Percentiles rank a stretch among this genome's conserved stretches.
Conservation (phyloP, 53 echinoderm and acorn worm genomes). For the Patiria pectinifera region DNA sequence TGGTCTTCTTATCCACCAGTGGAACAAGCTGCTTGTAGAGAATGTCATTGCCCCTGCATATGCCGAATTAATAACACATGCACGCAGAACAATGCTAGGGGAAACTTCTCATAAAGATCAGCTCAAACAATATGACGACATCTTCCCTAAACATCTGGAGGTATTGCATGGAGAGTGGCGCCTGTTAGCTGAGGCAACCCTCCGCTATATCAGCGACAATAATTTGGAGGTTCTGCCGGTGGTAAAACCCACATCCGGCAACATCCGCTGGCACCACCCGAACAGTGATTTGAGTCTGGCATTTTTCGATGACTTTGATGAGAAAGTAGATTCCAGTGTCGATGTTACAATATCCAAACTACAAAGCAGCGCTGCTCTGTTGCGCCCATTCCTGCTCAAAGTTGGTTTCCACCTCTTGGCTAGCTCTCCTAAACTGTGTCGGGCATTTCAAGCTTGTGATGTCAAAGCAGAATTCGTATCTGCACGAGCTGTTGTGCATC, state of each 20-base stretch:
- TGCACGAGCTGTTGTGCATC: slow-evolving; percentile 38
- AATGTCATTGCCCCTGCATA: slow-evolving; percentile 77
- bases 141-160: slow-evolving; percentile 43
- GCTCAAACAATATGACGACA: not conserved
- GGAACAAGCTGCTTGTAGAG: slow-evolving; percentile 72
- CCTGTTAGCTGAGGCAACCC: slow-evolving; percentile 31
- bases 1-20: slow-evolving; percentile 32
- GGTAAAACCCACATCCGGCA: not conserved
- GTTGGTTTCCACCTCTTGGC: slow-evolving; percentile 38
- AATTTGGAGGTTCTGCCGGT: slow-evolving; percentile 45
- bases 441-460: not conserved
- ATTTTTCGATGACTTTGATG: slow-evolving; percentile 38
- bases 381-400: slow-evolving; percentile 20
- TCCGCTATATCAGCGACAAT: slow-evolving; percentile 19
- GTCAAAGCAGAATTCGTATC: slow-evolving; percentile 46
- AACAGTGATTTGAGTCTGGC: slow-evolving; percentile 1
- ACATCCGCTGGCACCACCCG: slow-evolving; percentile 38
- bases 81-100: slow-evolving; percentile 10
- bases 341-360: not conserved
- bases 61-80: slow-evolving; percentile 41
- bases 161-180: slow-evolving; percentile 24
- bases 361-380: not conserved
- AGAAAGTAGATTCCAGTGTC: not conserved
- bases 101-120: not conserved
- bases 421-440: slow-evolving; percentile 16